Conservation (phyloP, 2,113 vertebrate species). For the Peucedramus taeniatus region DNA sequence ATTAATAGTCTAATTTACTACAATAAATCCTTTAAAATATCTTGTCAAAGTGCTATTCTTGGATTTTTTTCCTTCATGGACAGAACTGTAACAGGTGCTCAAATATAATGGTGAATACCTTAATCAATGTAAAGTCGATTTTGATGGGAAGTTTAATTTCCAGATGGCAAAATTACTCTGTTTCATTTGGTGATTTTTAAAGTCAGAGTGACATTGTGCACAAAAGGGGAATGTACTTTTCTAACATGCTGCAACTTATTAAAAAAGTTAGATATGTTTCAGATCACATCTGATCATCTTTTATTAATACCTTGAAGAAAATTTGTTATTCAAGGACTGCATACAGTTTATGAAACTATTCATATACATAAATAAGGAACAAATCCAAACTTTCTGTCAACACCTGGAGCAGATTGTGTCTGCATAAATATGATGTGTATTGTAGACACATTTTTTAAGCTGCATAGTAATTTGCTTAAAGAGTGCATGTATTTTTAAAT, state of each 20-base stretch:
- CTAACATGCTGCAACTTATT: background rate
- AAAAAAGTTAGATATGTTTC: background rate
- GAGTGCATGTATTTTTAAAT: background rate
- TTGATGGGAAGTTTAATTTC: conserved; percentile 24
- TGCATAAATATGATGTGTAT: background rate
- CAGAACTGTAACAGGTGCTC: background rate
- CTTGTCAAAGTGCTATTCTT: background rate
- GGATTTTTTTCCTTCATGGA: background rate
- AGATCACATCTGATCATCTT: background rate
- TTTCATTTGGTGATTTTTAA: conserved; percentile 5
- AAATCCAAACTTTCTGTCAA: background rate
- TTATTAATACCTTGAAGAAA: background rate
- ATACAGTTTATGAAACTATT: background rate
- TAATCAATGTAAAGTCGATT: conserved; percentile 4
- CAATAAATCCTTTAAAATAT: background rate
- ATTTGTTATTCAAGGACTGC: background rate
- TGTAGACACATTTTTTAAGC: background rate
- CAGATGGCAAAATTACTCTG: background rate
- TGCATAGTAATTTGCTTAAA: background rate
- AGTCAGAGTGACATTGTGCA: background rate
- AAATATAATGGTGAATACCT: background rate
- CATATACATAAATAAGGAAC: background rate
- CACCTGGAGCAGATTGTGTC: background rate
- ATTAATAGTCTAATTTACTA: background rate
- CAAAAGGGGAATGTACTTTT: background rate